A percentile compares a stretch with the other conserved stretches of the same genome.
Conservation (phyloP, 2,113 vertebrate species). For the Australoheros scitulus region DNA sequence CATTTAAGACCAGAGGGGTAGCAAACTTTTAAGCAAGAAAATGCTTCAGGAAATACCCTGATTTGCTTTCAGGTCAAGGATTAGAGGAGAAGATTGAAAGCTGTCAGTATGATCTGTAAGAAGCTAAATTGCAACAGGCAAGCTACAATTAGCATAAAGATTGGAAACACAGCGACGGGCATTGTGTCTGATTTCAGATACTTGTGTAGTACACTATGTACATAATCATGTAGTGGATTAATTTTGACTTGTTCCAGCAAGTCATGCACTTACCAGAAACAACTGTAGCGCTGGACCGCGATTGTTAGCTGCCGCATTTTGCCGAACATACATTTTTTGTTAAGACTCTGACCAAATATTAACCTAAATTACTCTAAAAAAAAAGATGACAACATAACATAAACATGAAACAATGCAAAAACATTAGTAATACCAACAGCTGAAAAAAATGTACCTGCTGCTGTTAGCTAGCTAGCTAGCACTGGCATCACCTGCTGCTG, state of each 20-base stretch:
- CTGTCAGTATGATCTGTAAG: background rate
- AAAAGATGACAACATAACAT: background rate
- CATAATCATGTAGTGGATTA: background rate
- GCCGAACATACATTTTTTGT: background rate
- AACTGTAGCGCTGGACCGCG: background rate
- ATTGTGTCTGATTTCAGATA: background rate
- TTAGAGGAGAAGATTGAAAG: background rate
- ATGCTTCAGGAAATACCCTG: background rate
- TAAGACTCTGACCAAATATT: background rate
- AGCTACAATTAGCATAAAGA: background rate
- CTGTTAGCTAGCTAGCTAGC: background rate
- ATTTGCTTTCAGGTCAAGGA: background rate
- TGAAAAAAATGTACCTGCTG: background rate
- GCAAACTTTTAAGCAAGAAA: conserved; percentile 10
- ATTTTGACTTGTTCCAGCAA: conserved; percentile 2
- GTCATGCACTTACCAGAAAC: background rate
- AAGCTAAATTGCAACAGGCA: background rate
- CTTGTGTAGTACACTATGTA: background rate
- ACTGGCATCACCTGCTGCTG: background rate
- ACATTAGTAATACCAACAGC: background rate
- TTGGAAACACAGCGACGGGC: background rate
- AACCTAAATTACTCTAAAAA: background rate
- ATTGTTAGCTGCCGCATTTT: background rate
- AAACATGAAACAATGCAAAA: background rate
- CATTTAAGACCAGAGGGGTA: conserved; percentile 33